Conservation (phyloP, 2,888 invertebrate genomes). For the Gnatocerus cornutus region DNA sequence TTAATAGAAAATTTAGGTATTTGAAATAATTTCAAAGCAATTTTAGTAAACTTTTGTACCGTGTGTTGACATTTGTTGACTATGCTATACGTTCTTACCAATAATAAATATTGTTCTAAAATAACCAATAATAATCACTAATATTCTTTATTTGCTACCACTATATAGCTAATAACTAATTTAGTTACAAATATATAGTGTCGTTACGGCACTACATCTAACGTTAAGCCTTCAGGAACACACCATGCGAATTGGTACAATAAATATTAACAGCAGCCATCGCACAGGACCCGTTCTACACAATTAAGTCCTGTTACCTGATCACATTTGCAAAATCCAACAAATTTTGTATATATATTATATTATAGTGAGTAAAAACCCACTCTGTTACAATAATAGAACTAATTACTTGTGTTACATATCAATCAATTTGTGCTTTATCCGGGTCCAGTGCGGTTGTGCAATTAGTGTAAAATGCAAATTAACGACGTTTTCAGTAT, state of each 20-base stretch:
- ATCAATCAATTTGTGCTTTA: conserved; percentile 44
- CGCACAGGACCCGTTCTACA: conserved; percentile 32
- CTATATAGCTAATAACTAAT: conserved; percentile 30
- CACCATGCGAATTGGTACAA: conserved; percentile 49
- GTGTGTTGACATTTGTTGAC: conserved; percentile 54
- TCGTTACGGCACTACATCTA: conserved; percentile 37
- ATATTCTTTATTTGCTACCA: conserved; percentile 39
- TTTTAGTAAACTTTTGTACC: conserved; percentile 59
- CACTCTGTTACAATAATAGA: conserved; percentile 27
- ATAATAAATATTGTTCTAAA: conserved; percentile 38
- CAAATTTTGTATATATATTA: conserved; percentile 33
- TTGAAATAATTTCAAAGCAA: conserved; percentile 59
- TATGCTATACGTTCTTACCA: conserved; percentile 38
- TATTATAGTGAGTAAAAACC: conserved; percentile 14
- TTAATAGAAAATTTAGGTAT: conserved; percentile 49
- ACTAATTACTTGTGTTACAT: conserved; percentile 37
- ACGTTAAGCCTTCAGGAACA: conserved; percentile 51
- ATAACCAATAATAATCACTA: conserved; percentile 41
- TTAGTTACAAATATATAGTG: conserved; percentile 37
- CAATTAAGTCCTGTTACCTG: not conserved
- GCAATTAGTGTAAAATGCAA: conserved; percentile 30
- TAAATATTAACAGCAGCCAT: conserved; percentile 41
- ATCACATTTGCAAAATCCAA: conserved; percentile 20
- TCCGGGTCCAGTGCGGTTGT: conserved; percentile 39
- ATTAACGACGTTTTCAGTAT: conserved; percentile 47